Evolutionary conservation across 1,140 invertebrate species (phyloP), one percentile per base, ranked within the genome.

Genomic region (Drosophila pandora): DNA sequence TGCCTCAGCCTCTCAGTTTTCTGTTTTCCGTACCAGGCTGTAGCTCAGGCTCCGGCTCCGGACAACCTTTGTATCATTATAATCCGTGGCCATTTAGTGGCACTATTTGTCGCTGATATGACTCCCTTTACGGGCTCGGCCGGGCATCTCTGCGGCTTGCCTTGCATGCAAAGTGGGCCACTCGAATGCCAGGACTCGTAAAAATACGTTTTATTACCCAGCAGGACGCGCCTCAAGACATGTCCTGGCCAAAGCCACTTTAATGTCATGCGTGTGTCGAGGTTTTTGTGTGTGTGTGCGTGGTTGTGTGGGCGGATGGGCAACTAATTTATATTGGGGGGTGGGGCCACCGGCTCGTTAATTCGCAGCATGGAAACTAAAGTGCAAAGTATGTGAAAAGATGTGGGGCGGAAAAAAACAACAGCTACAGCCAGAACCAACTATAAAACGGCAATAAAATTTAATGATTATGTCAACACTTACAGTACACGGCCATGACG

Each of bases 391-490:
- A 69, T 84, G 62, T 60, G 70, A 55, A 62, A 75, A 64, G 69
- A 75, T 71, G 59, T 49, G 25, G 28, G 63, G 34, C 21, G 32
- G 47, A 9, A 45, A 30, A 34, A 10, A 43, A 34, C n/a, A 41
- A 32, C 30, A 61, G 12, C 52, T 21, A 54, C 22, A 57, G 28
- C 55, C 60, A 64, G 23, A 61, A 75, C 49, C 45, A 69, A 76
- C 74, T 58, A 77, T 76, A 68, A 70, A 70, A 69, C 25, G 74
- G 47, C 70, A 80, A 88, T 88, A 67, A 88, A 88, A 89, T 88
- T 88, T 88, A 88, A 88, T 88, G 83, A 76, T 88, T 83, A 88
- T 88, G 83, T 88, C 83, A 88, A 88, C 83, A 88, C 83, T 88
- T 80, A 77, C 73, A 77, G 65, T 76, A 88, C 65, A 75, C 59